phyloP scores from a whole-genome alignment of 2,113 vertebrate species.

The Hemichromis elongatus region DNA sequence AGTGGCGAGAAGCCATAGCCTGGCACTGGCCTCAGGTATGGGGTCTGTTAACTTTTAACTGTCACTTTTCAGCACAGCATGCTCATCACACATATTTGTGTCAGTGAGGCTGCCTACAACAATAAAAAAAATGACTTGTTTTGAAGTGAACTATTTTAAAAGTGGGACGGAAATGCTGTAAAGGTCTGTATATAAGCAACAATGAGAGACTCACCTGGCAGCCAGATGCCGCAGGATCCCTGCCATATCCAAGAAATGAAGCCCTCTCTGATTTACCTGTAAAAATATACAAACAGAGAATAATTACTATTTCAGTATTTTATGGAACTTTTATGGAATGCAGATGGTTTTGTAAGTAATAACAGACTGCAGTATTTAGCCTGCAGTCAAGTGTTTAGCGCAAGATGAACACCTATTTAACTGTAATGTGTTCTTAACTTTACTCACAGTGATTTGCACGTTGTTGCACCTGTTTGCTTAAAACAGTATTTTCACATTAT shows the following conservation, averaged over 20 bases:
- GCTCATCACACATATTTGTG: neutral
- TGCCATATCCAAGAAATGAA: conserved; percentile 83
- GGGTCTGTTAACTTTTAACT: neutral
- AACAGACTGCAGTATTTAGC: neutral
- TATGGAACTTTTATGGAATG: neutral
- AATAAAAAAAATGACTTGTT: neutral
- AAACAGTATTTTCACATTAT: neutral
- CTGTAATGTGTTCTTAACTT: neutral
- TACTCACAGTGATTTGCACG: neutral
- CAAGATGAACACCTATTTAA: neutral
- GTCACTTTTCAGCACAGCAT: neutral
- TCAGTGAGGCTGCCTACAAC: neutral
- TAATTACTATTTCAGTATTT: neutral
- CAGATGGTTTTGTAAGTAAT: neutral
- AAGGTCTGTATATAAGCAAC: neutral
- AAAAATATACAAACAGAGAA: conserved; percentile 1
- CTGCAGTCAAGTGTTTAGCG: neutral
- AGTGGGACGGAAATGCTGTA: neutral
- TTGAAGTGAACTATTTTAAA: neutral
- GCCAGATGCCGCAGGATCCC: conserved; percentile 83
- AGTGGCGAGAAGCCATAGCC: neutral
- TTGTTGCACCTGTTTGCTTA: neutral
- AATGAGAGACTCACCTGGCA: conserved; percentile 82
- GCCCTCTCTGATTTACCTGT: conserved; percentile 90
- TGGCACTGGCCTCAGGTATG: neutral